Percentiles rank a stretch among this genome's conserved stretches.
Evolutionary conservation across 1,140 invertebrate genomes (phyloP).

Genomic region (Danaus plexippus): DNA sequence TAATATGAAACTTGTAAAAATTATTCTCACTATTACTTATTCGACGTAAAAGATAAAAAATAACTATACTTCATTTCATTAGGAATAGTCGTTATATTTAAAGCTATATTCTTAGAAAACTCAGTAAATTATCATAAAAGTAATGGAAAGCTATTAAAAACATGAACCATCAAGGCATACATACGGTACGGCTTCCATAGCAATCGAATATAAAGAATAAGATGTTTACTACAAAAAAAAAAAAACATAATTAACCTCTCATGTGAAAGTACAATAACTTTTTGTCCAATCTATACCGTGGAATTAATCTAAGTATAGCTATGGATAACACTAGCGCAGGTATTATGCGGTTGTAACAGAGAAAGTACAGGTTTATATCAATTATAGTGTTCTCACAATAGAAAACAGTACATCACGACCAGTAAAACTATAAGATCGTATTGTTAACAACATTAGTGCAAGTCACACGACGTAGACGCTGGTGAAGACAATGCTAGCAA

Average conservation of each 20-base stretch:
- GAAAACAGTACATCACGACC: constrained; percentile 44
- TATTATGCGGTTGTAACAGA: constrained; percentile 27
- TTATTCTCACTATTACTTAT: no score
- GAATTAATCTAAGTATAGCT: constrained; percentile 16
- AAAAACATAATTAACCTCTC: no score
- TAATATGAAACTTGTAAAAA: no score
- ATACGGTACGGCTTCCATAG: no score
- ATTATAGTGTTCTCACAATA: constrained; percentile 32
- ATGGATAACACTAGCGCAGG: constrained; percentile 14
- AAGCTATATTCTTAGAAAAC: no score
- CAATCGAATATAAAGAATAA: no score
- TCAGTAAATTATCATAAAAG: no score
- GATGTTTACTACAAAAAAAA: constrained; percentile 15
- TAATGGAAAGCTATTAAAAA: no score
- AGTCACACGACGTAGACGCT: constrained; percentile 26
- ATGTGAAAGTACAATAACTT: constrained; percentile 6
- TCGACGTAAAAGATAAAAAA: no score
- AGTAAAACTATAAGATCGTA: constrained; percentile 30
- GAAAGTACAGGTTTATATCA: constrained; percentile 36
- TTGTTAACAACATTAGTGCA: constrained; percentile 17
- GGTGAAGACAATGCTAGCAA: constrained; percentile 31
- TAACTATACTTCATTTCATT: no score
- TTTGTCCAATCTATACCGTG: constrained; percentile 7
- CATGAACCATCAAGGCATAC: no score
- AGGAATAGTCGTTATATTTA: no score